Conservation (phyloP, 2,113 vertebrate genomes). For the Anseranas semipalmata region DNA sequence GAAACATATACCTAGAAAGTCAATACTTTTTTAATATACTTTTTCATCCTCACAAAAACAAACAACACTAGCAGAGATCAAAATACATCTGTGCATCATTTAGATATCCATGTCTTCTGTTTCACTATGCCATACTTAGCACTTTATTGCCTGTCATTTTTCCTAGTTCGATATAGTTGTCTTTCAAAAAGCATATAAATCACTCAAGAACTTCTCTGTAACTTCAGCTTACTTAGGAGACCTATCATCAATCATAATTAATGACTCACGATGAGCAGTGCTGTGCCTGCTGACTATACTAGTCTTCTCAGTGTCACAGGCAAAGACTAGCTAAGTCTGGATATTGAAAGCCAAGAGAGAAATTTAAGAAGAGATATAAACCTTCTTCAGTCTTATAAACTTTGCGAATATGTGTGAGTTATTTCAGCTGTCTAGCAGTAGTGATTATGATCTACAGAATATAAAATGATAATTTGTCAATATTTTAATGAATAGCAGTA, state of each 20-base stretch:
- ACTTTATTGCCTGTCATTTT: neutral
- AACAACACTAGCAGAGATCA: neutral
- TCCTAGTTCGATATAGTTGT: neutral
- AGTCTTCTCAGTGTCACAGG: neutral
- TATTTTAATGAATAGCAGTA: neutral
- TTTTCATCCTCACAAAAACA: neutral
- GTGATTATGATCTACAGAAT: neutral
- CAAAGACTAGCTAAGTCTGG: neutral
- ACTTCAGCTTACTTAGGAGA: neutral
- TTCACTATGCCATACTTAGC: neutral
- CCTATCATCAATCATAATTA: slow-evolving; percentile 22
- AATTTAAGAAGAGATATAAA: neutral
- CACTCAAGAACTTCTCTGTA: neutral
- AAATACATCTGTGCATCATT: neutral
- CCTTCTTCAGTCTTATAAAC: neutral
- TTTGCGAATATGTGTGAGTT: neutral
- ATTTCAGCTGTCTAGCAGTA: neutral
- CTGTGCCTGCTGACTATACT: neutral
- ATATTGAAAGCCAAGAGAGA: slow-evolving; percentile 11
- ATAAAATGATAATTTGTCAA: neutral
- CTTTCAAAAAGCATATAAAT: neutral
- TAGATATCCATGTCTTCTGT: neutral
- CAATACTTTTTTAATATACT: neutral
- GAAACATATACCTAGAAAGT: neutral
- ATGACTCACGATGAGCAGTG: neutral